Evolutionary conservation across 2,113 vertebrate species (phyloP), one percentile per base, ranked within the genome.

Genomic region (Pyxicephalus adspersus): DNA sequence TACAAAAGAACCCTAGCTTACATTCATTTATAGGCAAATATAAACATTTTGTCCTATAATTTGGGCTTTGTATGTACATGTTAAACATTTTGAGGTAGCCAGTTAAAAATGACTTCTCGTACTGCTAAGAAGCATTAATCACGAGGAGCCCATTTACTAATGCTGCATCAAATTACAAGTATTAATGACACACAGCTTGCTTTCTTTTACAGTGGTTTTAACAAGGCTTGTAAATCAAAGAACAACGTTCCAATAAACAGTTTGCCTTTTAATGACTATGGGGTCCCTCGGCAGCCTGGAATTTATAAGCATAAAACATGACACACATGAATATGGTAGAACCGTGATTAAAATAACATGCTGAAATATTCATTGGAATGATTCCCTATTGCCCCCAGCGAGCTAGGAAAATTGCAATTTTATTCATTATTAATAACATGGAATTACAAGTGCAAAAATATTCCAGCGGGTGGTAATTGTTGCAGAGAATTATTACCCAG

Each of bases 321-420:
- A 89, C 91, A 84, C 89, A 92, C 87, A 91, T 92, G 91, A 89
- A 93, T 94, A 93, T 91, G 92, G 92, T 92, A 86, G 87, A 94
- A 92, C 90, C 92, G 93, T 96, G 96, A 98, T 98, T 98, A 98
- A 99, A 98, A 98, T 98, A 97, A 97, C 93, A 94, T 95, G 95
- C 91, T 99, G 95, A 99, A 99, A 99, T 98, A 99, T 99, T 99
- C 96, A 98, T 97, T 94, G 95, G 93, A 96, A 94, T 96, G 94
- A 96, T 96, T 97, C 95, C 94, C 94, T 85, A 89, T 81, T 92
- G 93, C 96, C 94, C 90, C 94, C 83, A 93, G 95, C 95, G 93
- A 95, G 91, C 93, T 92, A 89, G 93, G 94, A 96, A 96, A 96
- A 98, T 94, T 94, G 94, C 92, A 90, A 92, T 97, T 97, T 96